Base-by-base conservation (phyloP, 35 echinoderm and acorn worm species). In the Chiridota heheva region DNA sequence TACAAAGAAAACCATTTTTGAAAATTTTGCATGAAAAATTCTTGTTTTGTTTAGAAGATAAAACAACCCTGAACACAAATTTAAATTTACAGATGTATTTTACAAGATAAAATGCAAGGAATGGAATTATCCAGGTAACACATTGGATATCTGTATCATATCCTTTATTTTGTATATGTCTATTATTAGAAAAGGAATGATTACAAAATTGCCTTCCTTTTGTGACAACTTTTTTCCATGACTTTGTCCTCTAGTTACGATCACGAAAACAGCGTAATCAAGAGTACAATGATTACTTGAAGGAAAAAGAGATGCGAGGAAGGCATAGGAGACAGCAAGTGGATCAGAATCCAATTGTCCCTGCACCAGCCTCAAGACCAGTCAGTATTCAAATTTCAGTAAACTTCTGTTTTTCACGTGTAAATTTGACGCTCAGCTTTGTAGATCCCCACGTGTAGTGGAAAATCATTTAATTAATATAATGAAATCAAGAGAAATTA, bases 251-350 rank as follows among this genome's bases (percentile, higher is more conserved):
- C 12, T 53, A 92, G 83, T 66, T 65, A 55, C 51, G 90, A 28
- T 77, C 90, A 8, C 10, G 78, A 39, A 18, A 44, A 17, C 82
- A 87, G 46, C 85, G 90, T 4, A 93, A 93, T 32, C 72, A 88
- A 57, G 90, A 93, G 40, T 93, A 93, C 49, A 87, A 88, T 61
- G 90, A 60, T 2, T 93, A 83, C 63, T 28, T 93, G 37, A 93
- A 88, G 80, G 33, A 83, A 72, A 88, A 80, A 38, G 85, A 87
- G 44, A 45, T 36, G 10, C 34, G 35, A 4, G 60, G 42, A 18
- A 69, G 40, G 24, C 37, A 30, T 58, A 72, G 65, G 36, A 60
- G 37, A 26, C 71, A 91, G 38, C 40, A 51, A 45, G 24, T 43
- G 32, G 28, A 51, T 25, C 29, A 53, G 36, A 42, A 12, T 46